Base-by-base conservation (phyloP, 2,888 invertebrate species). In the Napeogenes sylphis region DNA sequence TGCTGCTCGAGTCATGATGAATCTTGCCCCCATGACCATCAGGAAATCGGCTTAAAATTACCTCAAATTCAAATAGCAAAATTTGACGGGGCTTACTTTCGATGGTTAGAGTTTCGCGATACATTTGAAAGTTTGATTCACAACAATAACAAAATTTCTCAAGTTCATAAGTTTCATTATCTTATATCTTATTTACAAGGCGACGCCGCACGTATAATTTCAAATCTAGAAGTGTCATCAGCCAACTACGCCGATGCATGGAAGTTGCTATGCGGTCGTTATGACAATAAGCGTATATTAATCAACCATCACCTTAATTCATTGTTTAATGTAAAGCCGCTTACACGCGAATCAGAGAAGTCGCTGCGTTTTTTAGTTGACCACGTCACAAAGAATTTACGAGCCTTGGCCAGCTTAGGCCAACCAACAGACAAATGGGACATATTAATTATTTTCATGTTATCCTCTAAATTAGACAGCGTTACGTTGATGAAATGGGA, bases 341-440 rank as follows among this genome's bases (percentile, higher is more conserved):
- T 68, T 32, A 13, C 56, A 45, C 62, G 65, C 0, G 70, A 70
- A 53, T 66, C 69, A 0, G 68, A 65, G 12, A 59, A 38, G 5
- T 63, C 67, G 2, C 51, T 71, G n/a, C 58, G 69, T 13, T n/a
- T n/a, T n/a, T n/a, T 69, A 54, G 62, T 70, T 8, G 71, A 72
- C 53, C 64, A 70, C 14, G 61, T 70, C 0, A 63, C 65, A 13
- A 72, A 70, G 61, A 70, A 72, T 42, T 51, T 72, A 45, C 67
- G 70, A 2, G 69, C 72, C 3, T 51, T 72, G n/a, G 8, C 58
- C 14, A 68, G 59, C 47, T 45, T 72, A 47, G 69, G 69, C 13
- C 62, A 66, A 45, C 61, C 66, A 1, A 70, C 70, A 13, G 68
- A 68, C 10, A 47, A 67, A 2, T 70, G 70, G 69, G 70, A 70